Evolutionary conservation across 2,797 vertebrate species (phyloP).

Genomic region (Myiothlypis chrysogaster): DNA sequence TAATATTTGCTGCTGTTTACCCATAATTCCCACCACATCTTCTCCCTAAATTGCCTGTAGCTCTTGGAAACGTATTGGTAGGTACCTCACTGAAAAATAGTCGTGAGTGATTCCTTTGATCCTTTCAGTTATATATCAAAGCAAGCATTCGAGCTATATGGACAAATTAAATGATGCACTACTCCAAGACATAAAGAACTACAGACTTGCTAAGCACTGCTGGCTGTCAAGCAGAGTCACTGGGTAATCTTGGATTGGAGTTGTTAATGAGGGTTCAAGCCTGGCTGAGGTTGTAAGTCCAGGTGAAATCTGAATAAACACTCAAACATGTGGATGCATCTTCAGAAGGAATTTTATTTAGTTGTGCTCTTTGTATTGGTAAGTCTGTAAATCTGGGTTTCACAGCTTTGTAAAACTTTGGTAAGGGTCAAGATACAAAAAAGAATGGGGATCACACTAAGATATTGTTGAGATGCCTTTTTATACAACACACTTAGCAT

Average conservation of each 20-base stretch:
- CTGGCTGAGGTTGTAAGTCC: neutral
- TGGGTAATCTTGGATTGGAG: neutral
- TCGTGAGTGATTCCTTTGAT: neutral
- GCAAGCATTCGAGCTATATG: neutral
- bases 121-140: constrained; percentile 8
- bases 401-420: neutral
- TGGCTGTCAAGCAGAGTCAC: neutral
- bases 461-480: neutral
- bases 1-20: constrained; percentile 38
- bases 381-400: neutral
- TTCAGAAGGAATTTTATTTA: neutral
- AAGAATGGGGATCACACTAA: neutral
- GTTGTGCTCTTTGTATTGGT: neutral
- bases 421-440: neutral
- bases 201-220: neutral
- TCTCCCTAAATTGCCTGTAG: neutral
- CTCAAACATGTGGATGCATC: neutral
- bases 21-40: constrained; percentile 1
- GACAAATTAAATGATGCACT: constrained; percentile 25
- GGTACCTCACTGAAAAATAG: constrained; percentile 3
- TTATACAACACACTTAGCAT: neutral
- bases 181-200: neutral
- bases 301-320: neutral
- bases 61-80: neutral
- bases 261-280: neutral